These are phyloP conservation scores for Anaspis maculata DNA, from an alignment of 2,888 invertebrate genomes.

Conservation along the genomic window DNA sequence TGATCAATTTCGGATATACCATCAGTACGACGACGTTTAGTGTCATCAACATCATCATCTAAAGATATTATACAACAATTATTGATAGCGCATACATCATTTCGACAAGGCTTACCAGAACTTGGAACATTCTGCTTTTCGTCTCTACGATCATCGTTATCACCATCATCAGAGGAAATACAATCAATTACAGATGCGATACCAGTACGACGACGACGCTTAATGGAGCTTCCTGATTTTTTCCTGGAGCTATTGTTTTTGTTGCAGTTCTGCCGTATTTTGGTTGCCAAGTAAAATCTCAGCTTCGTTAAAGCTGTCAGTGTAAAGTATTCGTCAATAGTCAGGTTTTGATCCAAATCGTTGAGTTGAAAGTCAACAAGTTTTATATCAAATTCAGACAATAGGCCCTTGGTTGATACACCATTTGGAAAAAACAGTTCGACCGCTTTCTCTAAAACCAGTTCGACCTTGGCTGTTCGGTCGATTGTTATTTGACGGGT, in stretches of 20 bases:
- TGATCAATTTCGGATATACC: too few relatives aligned
- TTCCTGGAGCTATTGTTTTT: slow-evolving; percentile 2
- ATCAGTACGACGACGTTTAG: too few relatives aligned
- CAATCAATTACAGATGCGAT: too few relatives aligned
- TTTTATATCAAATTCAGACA: slow-evolving; percentile 6
- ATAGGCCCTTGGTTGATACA: slow-evolving; percentile 5
- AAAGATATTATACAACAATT: too few relatives aligned
- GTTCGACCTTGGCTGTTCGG: slow-evolving; percentile 7
- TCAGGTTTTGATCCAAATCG: slow-evolving; percentile 8
- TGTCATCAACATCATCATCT: too few relatives aligned
- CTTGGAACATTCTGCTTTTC: too few relatives aligned
- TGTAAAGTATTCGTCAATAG: slow-evolving; percentile 10
- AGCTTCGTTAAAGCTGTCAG: slow-evolving; percentile 10
- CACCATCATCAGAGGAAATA: slow-evolving; percentile 1
- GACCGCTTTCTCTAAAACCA: slow-evolving; percentile 6
- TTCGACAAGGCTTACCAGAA: too few relatives aligned
- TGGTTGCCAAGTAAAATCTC: slow-evolving; percentile 13
- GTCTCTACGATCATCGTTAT: too few relatives aligned
- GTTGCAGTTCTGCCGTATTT: background rate
- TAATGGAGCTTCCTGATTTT: background rate
- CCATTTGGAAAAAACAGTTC: slow-evolving; percentile 11
- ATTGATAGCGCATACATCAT: too few relatives aligned
- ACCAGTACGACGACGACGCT: too few relatives aligned
- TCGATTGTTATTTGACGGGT: slow-evolving; percentile 3
- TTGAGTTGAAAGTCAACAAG: slow-evolving; percentile 9